Percentiles rank a stretch among this genome's conserved stretches.
Conservation (phyloP, 2,797 vertebrate genomes). For the Myoxocephalus aenaeus region DNA sequence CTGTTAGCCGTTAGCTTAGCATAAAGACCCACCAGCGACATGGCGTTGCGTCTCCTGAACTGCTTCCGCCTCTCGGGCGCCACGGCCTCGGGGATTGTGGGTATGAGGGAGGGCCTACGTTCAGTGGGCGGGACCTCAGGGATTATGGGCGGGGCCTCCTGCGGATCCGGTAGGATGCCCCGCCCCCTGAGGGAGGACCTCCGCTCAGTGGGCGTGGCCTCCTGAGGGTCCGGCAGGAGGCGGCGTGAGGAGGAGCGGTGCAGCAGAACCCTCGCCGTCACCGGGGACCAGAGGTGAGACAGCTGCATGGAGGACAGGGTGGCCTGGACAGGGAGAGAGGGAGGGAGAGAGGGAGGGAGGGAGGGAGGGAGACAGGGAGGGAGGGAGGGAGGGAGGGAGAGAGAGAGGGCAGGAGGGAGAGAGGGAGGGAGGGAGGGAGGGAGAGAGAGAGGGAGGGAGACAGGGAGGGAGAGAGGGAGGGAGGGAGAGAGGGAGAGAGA, state of each 20-base stretch:
- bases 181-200: slow-evolving; percentile 64
- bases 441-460: too few relatives aligned
- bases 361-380: too few relatives aligned
- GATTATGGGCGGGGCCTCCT: not conserved
- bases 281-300: slow-evolving; percentile 69
- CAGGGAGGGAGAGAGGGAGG: too few relatives aligned
- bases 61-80: slow-evolving; percentile 75
- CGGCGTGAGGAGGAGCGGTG: slow-evolving; percentile 72
- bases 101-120: slow-evolving; percentile 68
- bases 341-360: too few relatives aligned
- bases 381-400: too few relatives aligned
- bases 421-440: too few relatives aligned
- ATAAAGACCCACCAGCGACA: slow-evolving; percentile 84
- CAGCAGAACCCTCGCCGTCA: slow-evolving; percentile 82
- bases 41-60: slow-evolving; percentile 86
- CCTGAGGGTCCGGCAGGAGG: slow-evolving; percentile 75
- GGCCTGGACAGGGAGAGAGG: slow-evolving; percentile 61
- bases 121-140: too few relatives aligned
- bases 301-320: slow-evolving; percentile 85
- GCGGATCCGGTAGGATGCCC: slow-evolving; percentile 72
- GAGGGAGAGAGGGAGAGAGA: too few relatives aligned
- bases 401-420: too few relatives aligned
- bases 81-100: slow-evolving; percentile 82
- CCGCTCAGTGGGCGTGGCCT: slow-evolving; percentile 60
- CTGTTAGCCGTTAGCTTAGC: not conserved